Evolutionary conservation across 2,888 invertebrate species (phyloP).

Genomic region (Graphium colonna): DNA sequence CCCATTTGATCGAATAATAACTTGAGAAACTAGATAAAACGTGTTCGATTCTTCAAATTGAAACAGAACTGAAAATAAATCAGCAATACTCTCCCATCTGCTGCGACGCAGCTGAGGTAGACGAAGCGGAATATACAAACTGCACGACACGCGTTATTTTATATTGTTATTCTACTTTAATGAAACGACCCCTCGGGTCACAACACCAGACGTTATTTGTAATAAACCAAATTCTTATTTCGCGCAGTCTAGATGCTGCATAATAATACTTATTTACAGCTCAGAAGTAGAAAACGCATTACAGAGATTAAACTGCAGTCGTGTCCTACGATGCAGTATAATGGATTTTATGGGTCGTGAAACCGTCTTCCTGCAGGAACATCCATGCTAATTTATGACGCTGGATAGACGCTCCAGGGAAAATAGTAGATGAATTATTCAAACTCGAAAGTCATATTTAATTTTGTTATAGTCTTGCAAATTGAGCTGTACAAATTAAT

Average conservation of each 20-base stretch:
- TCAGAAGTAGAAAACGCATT: background rate
- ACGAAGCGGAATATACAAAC: background rate
- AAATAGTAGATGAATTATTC: slow-evolving; percentile 2
- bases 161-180: background rate
- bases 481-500: no score
- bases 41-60: no score
- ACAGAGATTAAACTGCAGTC: slow-evolving; percentile 2
- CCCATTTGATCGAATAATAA: no score
- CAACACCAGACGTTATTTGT: background rate
- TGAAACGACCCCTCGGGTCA: background rate
- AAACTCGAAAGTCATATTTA: background rate
- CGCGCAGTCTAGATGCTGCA: background rate
- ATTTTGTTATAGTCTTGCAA: no score
- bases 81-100: no score
- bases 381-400: slow-evolving; percentile 9
- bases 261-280: background rate
- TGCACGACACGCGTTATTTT: background rate
- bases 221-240: background rate
- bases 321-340: slow-evolving; percentile 2
- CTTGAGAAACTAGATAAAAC: no score
- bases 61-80: no score
- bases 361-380: background rate
- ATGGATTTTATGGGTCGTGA: slow-evolving; percentile 11
- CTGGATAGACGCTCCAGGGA: background rate
- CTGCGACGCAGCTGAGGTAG: no score